Evolutionary conservation across 2,888 invertebrate genomes (phyloP).

Genomic region (Shargacucullia verbasci): DNA sequence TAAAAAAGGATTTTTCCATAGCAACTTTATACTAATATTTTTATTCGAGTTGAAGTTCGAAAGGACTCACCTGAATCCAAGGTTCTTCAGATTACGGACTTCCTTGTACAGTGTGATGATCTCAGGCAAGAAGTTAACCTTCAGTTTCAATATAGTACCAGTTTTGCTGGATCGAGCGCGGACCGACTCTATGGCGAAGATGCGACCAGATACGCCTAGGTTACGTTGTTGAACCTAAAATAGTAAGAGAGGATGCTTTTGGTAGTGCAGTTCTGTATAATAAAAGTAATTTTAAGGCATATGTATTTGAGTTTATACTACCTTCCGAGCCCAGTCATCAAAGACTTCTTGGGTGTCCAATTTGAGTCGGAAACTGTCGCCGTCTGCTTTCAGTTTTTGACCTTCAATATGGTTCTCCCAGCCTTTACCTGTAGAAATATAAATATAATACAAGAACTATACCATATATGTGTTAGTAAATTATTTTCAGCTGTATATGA

Average conservation of each 20-base stretch:
- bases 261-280: no score
- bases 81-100: constrained; percentile 98
- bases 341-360: constrained; percentile 99
- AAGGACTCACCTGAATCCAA: constrained; percentile 92
- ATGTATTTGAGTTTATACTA: constrained; percentile 46
- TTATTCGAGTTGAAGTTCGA: background rate
- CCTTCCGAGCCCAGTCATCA: constrained; percentile 98
- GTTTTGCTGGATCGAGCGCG: constrained; percentile 93
- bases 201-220: constrained; percentile 97
- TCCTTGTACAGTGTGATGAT: constrained; percentile 99
- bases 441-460: no score
- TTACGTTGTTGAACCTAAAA: constrained; percentile 95
- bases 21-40: background rate
- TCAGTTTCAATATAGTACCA: constrained; percentile 95
- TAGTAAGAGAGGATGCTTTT: constrained; percentile 1
- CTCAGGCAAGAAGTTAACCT: constrained; percentile 98
- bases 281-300: no score
- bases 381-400: constrained; percentile 98
- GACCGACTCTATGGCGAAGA: constrained; percentile 97
- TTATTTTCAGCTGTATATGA: no score
- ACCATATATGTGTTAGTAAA: no score
- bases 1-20: no score
- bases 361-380: constrained; percentile 98
- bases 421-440: constrained; percentile 92
- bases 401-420: constrained; percentile 99